These are phyloP conservation scores for Paracentrotus lividus DNA, from an alignment of 53 echinoderm and acorn worm species.

Conservation along the genomic window DNA sequence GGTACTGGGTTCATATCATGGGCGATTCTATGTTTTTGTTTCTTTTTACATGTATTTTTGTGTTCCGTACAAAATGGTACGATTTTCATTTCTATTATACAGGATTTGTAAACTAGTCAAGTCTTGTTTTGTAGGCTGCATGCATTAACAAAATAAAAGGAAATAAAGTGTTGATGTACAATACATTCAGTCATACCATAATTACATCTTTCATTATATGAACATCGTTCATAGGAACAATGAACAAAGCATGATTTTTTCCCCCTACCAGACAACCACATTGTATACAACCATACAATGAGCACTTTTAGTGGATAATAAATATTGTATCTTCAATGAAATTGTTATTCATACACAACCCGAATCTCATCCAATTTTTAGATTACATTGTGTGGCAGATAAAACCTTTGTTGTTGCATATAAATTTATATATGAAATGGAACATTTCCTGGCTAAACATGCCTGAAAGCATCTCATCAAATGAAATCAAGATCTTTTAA, in stretches of 20 bases:
- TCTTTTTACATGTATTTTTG: no score
- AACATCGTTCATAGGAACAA: background rate
- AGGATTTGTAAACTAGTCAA: no score
- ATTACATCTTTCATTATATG: background rate
- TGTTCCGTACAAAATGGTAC: no score
- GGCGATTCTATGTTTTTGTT: no score
- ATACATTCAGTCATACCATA: background rate
- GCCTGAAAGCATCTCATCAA: background rate
- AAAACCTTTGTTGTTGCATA: background rate
- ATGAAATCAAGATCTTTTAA: background rate
- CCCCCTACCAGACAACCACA: background rate
- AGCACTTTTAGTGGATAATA: constrained; percentile 4
- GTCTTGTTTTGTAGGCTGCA: background rate
- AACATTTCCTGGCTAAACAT: constrained; percentile 1
- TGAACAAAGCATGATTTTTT: background rate
- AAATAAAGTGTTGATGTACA: background rate
- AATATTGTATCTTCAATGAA: background rate
- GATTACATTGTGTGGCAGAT: constrained; percentile 4
- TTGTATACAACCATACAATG: background rate
- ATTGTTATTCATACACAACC: background rate
- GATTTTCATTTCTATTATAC: no score
- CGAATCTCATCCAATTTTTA: background rate
- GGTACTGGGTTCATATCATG: no score
- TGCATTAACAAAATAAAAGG: background rate
- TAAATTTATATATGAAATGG: no score